A percentile compares a stretch with the other conserved stretches of the same genome.
phyloP scores from a whole-genome alignment of 2,888 invertebrate genomes.

The Anagyrus pseudococci region DNA sequence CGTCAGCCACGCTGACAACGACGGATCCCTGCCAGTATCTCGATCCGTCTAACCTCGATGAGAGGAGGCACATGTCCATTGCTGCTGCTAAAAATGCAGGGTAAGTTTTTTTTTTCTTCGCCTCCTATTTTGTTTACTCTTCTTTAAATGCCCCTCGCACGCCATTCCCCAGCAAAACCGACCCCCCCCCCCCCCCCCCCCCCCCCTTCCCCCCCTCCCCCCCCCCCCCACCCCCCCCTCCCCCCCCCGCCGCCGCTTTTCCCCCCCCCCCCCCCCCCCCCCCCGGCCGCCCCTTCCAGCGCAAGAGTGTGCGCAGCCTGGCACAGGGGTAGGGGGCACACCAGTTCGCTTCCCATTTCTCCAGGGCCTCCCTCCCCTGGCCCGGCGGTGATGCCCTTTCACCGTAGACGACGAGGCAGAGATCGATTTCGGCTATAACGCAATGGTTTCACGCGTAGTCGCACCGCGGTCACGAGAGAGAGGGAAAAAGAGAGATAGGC shows the following conservation, averaged over 20 bases:
- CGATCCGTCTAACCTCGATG: conserved; percentile 66
- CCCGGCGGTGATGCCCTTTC: too few relatives aligned
- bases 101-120: conserved; percentile 55
- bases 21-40: conserved; percentile 67
- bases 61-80: conserved; percentile 73
- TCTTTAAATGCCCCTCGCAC: conserved; percentile 10
- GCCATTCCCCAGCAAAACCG: conserved; percentile 11
- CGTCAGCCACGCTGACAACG: conserved; percentile 47
- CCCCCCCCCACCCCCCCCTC: too few relatives aligned
- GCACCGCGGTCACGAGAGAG: background rate
- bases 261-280: too few relatives aligned
- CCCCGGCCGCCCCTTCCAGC: too few relatives aligned
- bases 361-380: too few relatives aligned
- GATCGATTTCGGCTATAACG: too few relatives aligned
- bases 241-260: too few relatives aligned
- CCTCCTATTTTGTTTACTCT: background rate
- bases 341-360: too few relatives aligned
- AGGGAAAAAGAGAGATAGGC: conserved; percentile 9
- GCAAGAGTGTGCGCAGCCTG: too few relatives aligned
- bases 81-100: conserved; percentile 72
- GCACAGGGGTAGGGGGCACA: too few relatives aligned
- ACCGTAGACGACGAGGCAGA: too few relatives aligned
- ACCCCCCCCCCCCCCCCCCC: background rate
- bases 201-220: background rate
- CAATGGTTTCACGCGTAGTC: background rate